Base-by-base conservation (phyloP, 2,888 invertebrate genomes). In the Epicampocera succincta region DNA sequence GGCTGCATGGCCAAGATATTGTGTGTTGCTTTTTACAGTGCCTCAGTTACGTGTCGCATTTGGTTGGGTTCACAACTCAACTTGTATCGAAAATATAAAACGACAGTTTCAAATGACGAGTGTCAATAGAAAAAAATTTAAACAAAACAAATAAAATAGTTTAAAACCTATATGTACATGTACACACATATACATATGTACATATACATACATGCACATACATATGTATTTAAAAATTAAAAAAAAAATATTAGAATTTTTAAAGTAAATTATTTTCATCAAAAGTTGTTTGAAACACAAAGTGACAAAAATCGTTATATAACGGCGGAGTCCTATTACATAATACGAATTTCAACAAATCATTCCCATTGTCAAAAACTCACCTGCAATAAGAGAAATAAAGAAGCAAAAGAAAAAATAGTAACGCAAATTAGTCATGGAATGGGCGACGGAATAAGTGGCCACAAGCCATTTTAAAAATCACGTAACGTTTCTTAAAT, bases 31-130 rank as follows among this genome's bases (percentile, higher is more conserved):
- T 83, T 83, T 84, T 33, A 75, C 61, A 71, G 69, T 85, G 85
- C 86, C 87, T 88, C 87, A 89, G 89, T 89, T 90, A 90, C 87
- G 88, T 88, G 90, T 90, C 90, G 90, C 90, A 89, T 90, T 90
- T 88, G 88, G 89, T 88, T 87, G 89, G 88, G 90, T 90, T 89
- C 89, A 88, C 90, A 89, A 78, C 82, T 82, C 82, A 78, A 86
- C 84, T 78, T 74, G 77, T 72, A 66, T 60, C 78, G 78, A 68
- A 79, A 60, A 60, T 42, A 50, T 21, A 54, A 52, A 79, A 66
- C 40, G 46, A 72, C 33, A 42, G 44, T 42, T 65, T 69, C 33
- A 66, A 73, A 72, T 52, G 46, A 79, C 78, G 78, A 60, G 78
- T 73, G 46, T 66, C 38, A 66, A 54, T 29, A 68, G 17, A 42